Conservation (phyloP, 2,113 vertebrate genomes). For the Cynoglossus semilaevis region DNA sequence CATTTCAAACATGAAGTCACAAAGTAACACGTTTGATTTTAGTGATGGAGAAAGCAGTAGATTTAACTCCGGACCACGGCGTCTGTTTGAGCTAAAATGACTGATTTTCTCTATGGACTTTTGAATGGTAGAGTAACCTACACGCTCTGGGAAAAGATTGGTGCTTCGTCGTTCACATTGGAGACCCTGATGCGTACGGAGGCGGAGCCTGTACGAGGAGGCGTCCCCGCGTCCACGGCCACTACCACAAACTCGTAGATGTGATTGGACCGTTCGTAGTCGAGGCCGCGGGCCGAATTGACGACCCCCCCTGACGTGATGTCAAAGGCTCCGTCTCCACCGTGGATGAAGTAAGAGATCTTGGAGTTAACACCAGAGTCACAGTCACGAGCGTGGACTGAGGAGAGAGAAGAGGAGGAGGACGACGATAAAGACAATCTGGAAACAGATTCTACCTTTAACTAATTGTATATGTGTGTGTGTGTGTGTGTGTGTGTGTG, state of each 20-base stretch:
- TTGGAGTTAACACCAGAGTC: constrained; percentile 85
- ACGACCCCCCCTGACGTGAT: constrained; percentile 80
- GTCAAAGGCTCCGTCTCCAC: constrained; percentile 81
- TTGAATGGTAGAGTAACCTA: constrained; percentile 53
- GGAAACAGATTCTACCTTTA: too few relatives aligned
- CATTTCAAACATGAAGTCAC: too few relatives aligned
- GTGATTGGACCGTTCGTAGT: constrained; percentile 86
- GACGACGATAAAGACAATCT: not conserved
- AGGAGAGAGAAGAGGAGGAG: constrained; percentile 11
- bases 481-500: constrained; percentile 5
- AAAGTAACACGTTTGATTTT: too few relatives aligned
- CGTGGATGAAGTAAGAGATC: constrained; percentile 83
- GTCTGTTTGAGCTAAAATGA: too few relatives aligned
- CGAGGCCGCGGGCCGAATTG: constrained; percentile 79
- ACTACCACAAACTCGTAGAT: constrained; percentile 88
- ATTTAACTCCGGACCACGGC: too few relatives aligned
- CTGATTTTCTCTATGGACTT: too few relatives aligned
- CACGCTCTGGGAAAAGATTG: constrained; percentile 83
- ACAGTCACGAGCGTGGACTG: constrained; percentile 86
- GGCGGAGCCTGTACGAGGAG: constrained; percentile 83
- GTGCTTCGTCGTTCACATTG: constrained; percentile 85
- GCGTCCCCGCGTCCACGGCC: constrained; percentile 82
- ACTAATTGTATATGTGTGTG: constrained; percentile 9
- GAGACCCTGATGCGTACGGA: constrained; percentile 81
- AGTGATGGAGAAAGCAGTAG: too few relatives aligned